Conservation (phyloP, 2,113 vertebrate genomes). For the Coptodon rendalli region DNA sequence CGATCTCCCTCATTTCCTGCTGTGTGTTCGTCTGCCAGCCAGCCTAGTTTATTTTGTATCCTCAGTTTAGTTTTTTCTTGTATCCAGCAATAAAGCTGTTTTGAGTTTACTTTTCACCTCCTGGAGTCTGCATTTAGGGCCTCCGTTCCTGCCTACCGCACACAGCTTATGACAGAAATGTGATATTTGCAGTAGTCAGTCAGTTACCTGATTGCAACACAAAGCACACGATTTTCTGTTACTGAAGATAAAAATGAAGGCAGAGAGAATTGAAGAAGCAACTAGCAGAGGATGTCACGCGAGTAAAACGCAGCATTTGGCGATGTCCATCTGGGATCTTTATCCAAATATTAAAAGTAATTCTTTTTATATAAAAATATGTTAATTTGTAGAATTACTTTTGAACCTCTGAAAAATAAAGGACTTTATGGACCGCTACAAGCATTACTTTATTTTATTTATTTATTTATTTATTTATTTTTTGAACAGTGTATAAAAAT, state of each 20-base stretch:
- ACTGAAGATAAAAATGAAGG: neutral
- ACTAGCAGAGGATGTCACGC: rapidly evolving
- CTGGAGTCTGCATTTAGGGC: no score
- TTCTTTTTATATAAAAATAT: neutral
- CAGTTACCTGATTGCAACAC: neutral
- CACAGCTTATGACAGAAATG: neutral
- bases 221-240: neutral
- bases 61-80: neutral
- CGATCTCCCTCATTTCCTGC: rapidly evolving
- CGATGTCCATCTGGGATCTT: neutral
- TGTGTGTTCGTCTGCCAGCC: neutral
- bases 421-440: neutral
- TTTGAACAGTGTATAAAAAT: neutral
- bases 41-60: neutral
- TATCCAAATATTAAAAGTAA: neutral
- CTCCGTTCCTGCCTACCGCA: neutral
- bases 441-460: no score
- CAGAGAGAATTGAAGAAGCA: neutral
- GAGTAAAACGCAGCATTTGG: neutral
- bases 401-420: neutral
- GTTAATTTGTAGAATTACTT: neutral
- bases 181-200: neutral
- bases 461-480: neutral
- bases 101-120: neutral
- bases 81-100: neutral